Conservation (phyloP, 2,888 invertebrate species). For the Hyposoter didymator region DNA sequence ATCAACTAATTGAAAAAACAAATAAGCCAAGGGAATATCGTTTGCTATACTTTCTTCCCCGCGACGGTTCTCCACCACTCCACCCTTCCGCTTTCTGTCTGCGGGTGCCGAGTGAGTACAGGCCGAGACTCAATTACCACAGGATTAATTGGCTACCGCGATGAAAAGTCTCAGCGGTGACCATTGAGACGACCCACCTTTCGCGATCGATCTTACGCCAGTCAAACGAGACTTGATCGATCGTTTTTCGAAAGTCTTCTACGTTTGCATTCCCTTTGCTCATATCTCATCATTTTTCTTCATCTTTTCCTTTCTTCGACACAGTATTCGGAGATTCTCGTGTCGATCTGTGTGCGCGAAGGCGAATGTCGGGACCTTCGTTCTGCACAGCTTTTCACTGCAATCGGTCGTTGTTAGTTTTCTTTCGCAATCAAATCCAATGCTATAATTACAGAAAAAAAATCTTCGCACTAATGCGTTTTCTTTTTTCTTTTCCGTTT, state of each 20-base stretch:
- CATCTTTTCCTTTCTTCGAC: neutral
- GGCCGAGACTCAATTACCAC: constrained; percentile 69
- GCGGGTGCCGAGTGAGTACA: constrained; percentile 36
- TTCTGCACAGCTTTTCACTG: neutral
- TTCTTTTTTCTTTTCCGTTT: too few species aligned
- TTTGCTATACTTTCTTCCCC: constrained; percentile 31
- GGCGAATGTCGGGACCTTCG: neutral
- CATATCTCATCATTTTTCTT: constrained; percentile 10
- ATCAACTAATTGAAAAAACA: constrained; percentile 65
- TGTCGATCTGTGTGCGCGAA: neutral
- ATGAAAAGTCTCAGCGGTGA: constrained; percentile 67
- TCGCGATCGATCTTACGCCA: constrained; percentile 65
- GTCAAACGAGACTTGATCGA: constrained; percentile 66
- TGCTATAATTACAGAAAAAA: neutral
- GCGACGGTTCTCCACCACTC: constrained; percentile 4
- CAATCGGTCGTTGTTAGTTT: neutral
- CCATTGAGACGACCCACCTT: constrained; percentile 45
- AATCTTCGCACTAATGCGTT: neutral
- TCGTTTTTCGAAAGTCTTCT: constrained; percentile 42
- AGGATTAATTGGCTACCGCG: constrained; percentile 72
- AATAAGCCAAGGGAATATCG: constrained; percentile 60
- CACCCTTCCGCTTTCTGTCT: constrained; percentile 13
- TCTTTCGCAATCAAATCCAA: neutral
- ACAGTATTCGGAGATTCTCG: neutral
- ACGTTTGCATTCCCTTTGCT: neutral